Base-by-base conservation (phyloP, 2,888 invertebrate species). In the Hirudinaria manillensis region DNA sequence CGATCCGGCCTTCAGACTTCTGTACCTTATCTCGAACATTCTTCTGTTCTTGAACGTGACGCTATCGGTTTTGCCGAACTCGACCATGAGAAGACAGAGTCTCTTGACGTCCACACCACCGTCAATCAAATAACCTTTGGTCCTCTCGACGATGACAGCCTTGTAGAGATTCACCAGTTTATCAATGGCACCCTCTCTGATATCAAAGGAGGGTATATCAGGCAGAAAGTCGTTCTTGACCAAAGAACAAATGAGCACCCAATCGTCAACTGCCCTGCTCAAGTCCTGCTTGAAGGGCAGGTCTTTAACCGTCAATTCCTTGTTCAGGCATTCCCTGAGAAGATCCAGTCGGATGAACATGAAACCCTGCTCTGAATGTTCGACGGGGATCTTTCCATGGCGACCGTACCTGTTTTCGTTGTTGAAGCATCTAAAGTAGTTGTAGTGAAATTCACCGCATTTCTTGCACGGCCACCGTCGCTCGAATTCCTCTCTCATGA, bases 401-500 rank as follows among this genome's bases (percentile, higher is more conserved):
- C 10, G 24, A 10, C n/a, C 7, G 10, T 16, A 24, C 61, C 24
- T 10, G 24, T 27, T 29, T 4, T 29, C 61, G 13, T n/a, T 61
- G 2, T 16, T 10, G 45, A n/a, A 19, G 19, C 61, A 71, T 10
- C n/a, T 29, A 16, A 10, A 36, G 10, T 36, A 36, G 19, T 71
- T 21, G 77, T 77, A 82, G 83, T 88, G 88, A 78, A 87, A 82
- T 80, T 88, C 88, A 53, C 93, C 93, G 85, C 99, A 99, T 76
- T 99, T 89, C 79, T 97, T 96, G 84, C 99, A 99, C 0, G 98
- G 96, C 78, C 90, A 89, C 0, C 95, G 94, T 84, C 0, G 97
- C 96, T 82, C 95, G 92, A 86, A 99, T 99, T 87, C 99, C 98
- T 87, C 99, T 99, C 61, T 24, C 29, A 61, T 61, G 81, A 99